Evolutionary conservation across 1,140 invertebrate genomes (phyloP), one percentile per base, ranked within the genome.

Genomic region (Drosophila truncata): DNA sequence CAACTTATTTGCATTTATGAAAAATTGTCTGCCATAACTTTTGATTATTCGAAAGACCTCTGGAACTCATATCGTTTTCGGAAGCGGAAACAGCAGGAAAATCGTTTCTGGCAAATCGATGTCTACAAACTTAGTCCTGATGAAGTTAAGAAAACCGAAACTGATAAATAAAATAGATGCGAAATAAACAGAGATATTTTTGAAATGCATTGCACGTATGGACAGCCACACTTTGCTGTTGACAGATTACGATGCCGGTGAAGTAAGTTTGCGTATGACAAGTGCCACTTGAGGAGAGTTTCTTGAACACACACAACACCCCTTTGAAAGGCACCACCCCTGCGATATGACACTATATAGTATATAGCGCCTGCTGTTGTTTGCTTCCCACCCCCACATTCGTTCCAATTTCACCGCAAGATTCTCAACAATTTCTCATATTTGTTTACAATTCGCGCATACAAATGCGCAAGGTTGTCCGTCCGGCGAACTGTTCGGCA

Each of bases 361-460:
- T 37, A 33, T 18, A 42, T 29, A 41, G 20, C 62, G 74, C 18
- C 49, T 72, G 65, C 60, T 69, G 55, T 50, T 70, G 44, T 46
- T 67, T 31, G 49, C 41, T 57, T 23, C 47, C 25, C 9, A 7
- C 50, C 58, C 31, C 23, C 44, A 77, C 55, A 49, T 63, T 64
- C 49, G 33, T 71, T 50, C 69, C 66, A 71, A 72, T 72, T 72
- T 72, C 35, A 67, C 69, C 52, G 52, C 66, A 49, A 72, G 35
- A 60, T 44, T 57, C 69, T 72, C 25, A 60, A 78, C 61, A 81
- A 90, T 74, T 75, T 85, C 62, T 81, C 81, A 88, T 88, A 90
- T 88, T 90, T 85, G 85, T 77, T 85, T 78, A 90, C 85, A 85
- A 77, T 81, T 66, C 69, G 67, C 75, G 85, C 84, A 88, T 78